Percentiles rank a stretch among this genome's conserved stretches.
These are phyloP conservation scores for Drosophila sp. DNA, from an alignment of 1,140 invertebrate species.

Conservation along the genomic window DNA sequence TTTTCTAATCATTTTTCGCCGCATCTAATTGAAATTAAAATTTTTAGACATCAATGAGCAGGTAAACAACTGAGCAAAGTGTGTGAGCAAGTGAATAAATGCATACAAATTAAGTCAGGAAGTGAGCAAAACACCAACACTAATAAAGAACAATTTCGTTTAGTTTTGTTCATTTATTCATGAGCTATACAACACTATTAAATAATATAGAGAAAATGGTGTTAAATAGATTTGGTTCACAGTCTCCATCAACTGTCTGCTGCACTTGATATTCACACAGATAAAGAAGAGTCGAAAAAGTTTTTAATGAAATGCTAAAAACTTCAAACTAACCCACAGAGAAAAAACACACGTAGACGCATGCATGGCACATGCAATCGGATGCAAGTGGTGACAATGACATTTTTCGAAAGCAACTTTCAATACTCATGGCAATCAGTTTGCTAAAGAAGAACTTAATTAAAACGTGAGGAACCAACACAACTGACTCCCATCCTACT, in stretches of 20 bases:
- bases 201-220: too few relatives aligned
- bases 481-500: neutral
- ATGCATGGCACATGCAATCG: neutral
- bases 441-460: slow-evolving; percentile 1
- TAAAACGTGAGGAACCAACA: neutral
- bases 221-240: neutral
- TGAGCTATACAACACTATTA: too few relatives aligned
- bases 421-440: neutral
- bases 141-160: too few relatives aligned
- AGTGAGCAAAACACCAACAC: too few relatives aligned
- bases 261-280: neutral
- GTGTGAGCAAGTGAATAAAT: too few relatives aligned
- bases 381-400: slow-evolving; percentile 3
- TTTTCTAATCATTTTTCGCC: too few relatives aligned
- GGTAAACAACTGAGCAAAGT: too few relatives aligned
- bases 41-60: too few relatives aligned
- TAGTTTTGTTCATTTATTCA: too few relatives aligned
- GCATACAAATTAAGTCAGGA: too few relatives aligned
- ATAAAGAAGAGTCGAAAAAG: slow-evolving; percentile 4
- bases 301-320: slow-evolving; percentile 20
- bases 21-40: too few relatives aligned
- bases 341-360: slow-evolving; percentile 17
- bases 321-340: slow-evolving; percentile 2
- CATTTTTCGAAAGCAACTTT: slow-evolving; percentile 3
- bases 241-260: neutral